These are phyloP conservation scores for Esperia sulphurella DNA, from an alignment of 2,888 invertebrate species.

Conservation along the genomic window DNA sequence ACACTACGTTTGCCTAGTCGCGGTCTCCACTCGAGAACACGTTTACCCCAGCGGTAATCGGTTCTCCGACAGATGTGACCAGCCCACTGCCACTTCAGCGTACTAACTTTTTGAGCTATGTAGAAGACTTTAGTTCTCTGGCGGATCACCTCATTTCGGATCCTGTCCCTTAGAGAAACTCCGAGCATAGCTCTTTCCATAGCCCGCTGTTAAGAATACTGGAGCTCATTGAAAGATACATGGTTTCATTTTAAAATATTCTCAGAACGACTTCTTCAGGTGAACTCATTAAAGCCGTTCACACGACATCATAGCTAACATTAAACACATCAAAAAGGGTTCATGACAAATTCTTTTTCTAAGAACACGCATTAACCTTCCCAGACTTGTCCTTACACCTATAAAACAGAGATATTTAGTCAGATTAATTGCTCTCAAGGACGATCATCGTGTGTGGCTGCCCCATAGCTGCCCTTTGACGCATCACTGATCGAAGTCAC, in stretches of 20 bases:
- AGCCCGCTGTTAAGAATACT: too few relatives aligned
- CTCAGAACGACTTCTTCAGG: background rate
- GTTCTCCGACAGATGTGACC: too few relatives aligned
- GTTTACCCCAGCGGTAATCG: too few relatives aligned
- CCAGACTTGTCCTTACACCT: conserved; percentile 29
- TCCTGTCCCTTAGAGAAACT: too few relatives aligned
- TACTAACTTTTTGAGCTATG: too few relatives aligned
- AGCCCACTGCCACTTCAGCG: too few relatives aligned
- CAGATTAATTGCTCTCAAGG: conserved; percentile 62
- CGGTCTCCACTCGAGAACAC: too few relatives aligned
- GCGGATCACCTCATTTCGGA: too few relatives aligned
- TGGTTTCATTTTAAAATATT: background rate
- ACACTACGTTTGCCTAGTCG: too few relatives aligned
- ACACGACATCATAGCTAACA: background rate
- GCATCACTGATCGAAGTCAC: conserved; percentile 62
- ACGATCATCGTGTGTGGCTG: conserved; percentile 69
- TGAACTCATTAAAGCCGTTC: conserved; percentile 1
- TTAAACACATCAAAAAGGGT: conserved; percentile 7
- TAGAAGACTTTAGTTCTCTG: too few relatives aligned
- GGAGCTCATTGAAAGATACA: too few relatives aligned
- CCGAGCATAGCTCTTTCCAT: too few relatives aligned
- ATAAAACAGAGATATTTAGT: conserved; percentile 31
- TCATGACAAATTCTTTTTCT: conserved; percentile 21
- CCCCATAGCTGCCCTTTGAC: conserved; percentile 51
- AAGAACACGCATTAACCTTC: conserved; percentile 25